Evolutionary conservation across 2,888 invertebrate genomes (phyloP).

Genomic region (Pardosa pseudoannulata): DNA sequence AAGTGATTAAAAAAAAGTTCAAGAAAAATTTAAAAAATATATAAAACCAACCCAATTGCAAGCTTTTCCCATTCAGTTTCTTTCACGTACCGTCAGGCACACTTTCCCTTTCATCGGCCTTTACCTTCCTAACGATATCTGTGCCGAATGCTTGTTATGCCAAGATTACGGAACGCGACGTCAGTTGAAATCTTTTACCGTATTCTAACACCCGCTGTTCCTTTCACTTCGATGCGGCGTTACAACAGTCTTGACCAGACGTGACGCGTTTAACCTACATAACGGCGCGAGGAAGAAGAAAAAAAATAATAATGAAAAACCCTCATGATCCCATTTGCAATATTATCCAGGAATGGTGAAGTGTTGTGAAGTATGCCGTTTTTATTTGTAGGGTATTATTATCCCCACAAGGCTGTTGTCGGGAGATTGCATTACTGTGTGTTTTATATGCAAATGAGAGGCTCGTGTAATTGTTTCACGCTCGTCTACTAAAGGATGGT

Average conservation of each 20-base stretch:
- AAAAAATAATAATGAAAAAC: too few species aligned
- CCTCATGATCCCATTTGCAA: background rate
- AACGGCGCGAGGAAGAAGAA: conserved; percentile 19
- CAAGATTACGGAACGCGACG: too few species aligned
- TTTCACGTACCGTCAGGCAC: too few species aligned
- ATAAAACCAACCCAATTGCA: too few species aligned
- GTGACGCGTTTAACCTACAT: conserved; percentile 60
- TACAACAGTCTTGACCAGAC: conserved; percentile 1
- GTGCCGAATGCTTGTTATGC: too few species aligned
- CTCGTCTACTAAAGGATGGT: background rate
- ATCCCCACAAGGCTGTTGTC: background rate
- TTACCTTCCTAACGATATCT: too few species aligned
- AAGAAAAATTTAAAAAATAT: too few species aligned
- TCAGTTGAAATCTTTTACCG: conserved; percentile 1
- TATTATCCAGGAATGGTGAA: conserved; percentile 5
- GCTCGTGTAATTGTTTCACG: background rate
- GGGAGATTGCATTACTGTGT: background rate
- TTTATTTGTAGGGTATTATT: background rate
- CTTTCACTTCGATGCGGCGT: background rate
- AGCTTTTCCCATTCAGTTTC: too few species aligned
- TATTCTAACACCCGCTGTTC: conserved; percentile 35
- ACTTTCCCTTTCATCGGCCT: too few species aligned
- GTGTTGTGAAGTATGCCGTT: background rate
- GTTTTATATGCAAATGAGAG: conserved; percentile 9
- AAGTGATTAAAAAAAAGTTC: too few species aligned